Base-by-base conservation (phyloP, 2,113 vertebrate genomes). In the Sapajus apella region DNA sequence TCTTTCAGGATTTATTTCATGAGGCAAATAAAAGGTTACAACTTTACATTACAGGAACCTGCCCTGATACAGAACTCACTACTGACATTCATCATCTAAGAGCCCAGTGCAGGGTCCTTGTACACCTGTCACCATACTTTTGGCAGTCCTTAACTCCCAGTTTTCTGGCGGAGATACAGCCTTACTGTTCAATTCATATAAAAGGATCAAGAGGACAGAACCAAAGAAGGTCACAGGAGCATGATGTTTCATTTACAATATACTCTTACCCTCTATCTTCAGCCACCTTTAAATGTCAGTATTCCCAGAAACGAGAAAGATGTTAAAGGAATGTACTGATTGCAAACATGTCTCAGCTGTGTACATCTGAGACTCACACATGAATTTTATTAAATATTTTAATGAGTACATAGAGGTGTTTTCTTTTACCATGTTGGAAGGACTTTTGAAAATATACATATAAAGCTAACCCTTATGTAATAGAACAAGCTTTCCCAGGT, bases 371-470 rank as follows among this genome's bases (percentile, higher is more conserved):
- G 8, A 82, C 66, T 87, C 40, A 95, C 2, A 55, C 21, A 50
- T 5, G 8, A 35, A 96, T 93, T 90, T 92, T 40, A 91, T 77
- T 81, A 92, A 87, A 6, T 80, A 72, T 90, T 95, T 92, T 94
- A 96, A 95, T 23, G 23, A 76, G 55, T 85, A 95, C 95, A 97
- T 97, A 75, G 95, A 97, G 50, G n/a, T 79, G 12, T 64, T 96
- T 75, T 84, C 85, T 89, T 96, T 97, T 56, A 92, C 47, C 37
- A 87, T 91, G 47, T 30, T 10, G 40, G 90, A 77, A 96, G 81
- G 84, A 95, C 86, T 97, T 97, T 72, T 97, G 92, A 96, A 12
- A 80, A 94, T 94, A 96, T 97, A 94, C 97, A 56, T 80, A 64
- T 94, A 96, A 94, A 97, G 45, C 92, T 94, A 96, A 92, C 70